Evolutionary conservation across 2,888 invertebrate species (phyloP), one percentile per base, ranked within the genome.

Genomic region (Copidosoma aretas): DNA sequence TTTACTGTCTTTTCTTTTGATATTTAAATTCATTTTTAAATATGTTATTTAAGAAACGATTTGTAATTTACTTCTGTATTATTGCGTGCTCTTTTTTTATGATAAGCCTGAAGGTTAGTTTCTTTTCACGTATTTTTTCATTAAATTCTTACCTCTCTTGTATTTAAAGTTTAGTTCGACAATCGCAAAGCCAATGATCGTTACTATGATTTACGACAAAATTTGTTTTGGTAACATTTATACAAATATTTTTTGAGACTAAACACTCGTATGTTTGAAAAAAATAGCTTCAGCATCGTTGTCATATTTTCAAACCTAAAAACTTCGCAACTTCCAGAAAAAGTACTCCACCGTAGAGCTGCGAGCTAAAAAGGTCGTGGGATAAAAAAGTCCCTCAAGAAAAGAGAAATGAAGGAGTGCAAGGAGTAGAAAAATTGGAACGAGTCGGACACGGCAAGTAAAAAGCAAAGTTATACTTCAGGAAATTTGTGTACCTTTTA

Each of bases 311-410:
- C 60, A 51, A 52, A 25, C 60, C 60, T 68, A 52, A 60, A 60
- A 68, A 43, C 57, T 68, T 64, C 60, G 51, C 60, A 56, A 65
- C 65, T 63, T 63, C 51, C 41, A 39, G 25, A 25, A 25, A 56
- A 63, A 49, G 39, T 64, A 56, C 59, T 68, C 54, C 63, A 54
- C 63, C 63, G 43, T 56, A 64, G 54, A 68, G 19, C 43, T 46
- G 41, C 43, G 21, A 60, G 22, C 19, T 32, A 32, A 41, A 22
- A 39, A 46, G 43, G 60, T 60, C 10, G 24, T 21, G 51, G 54
- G 21, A 59, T 68, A 64, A 56, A 68, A 64, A 60, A 64, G 64
- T 60, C 63, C 56, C 68, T 51, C 19, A 63, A 68, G 64, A 25
- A 56, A 56, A 22, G 64, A 43, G 62, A 64, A 49, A 43, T 15